Evolutionary conservation across 2,797 vertebrate species (phyloP).

Genomic region (Sebastes taczanowskii): DNA sequence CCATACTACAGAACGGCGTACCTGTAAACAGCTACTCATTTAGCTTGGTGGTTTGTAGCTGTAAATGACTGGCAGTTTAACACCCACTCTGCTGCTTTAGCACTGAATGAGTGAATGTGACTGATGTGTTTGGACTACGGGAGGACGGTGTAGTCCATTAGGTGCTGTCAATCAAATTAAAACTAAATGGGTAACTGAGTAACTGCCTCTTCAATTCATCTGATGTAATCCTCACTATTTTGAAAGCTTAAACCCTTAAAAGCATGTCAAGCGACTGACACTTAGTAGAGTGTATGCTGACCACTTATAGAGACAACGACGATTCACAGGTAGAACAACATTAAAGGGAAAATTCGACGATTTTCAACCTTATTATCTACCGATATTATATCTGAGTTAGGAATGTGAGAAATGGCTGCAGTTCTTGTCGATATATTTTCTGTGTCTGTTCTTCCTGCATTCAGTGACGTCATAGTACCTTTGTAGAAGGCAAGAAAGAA

Average conservation of each 20-base stretch:
- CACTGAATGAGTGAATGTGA: neutral
- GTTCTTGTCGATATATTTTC: no score
- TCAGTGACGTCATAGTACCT: no score
- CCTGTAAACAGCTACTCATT: neutral
- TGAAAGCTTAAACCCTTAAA: neutral
- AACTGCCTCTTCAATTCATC: neutral
- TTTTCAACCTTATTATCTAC: no score
- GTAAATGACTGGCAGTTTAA: neutral
- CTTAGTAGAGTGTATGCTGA: neutral
- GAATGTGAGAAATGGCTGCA: no score
- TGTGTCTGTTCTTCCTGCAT: no score
- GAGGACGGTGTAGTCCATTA: neutral
- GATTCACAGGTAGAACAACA: neutral
- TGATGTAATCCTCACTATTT: neutral
- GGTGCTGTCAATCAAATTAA: neutral
- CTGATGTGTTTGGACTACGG: neutral
- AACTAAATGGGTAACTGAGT: neutral
- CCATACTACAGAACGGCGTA: neutral
- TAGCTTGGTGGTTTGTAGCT: neutral
- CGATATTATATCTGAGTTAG: no score
- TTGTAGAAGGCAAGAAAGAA: no score
- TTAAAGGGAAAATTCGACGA: no score
- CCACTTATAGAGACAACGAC: neutral
- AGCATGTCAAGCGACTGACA: neutral
- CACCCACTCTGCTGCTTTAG: neutral